A percentile compares a stretch with the other conserved stretches of the same genome.
Conservation (phyloP, 2,113 vertebrate genomes). For the Albula glossodonta region DNA sequence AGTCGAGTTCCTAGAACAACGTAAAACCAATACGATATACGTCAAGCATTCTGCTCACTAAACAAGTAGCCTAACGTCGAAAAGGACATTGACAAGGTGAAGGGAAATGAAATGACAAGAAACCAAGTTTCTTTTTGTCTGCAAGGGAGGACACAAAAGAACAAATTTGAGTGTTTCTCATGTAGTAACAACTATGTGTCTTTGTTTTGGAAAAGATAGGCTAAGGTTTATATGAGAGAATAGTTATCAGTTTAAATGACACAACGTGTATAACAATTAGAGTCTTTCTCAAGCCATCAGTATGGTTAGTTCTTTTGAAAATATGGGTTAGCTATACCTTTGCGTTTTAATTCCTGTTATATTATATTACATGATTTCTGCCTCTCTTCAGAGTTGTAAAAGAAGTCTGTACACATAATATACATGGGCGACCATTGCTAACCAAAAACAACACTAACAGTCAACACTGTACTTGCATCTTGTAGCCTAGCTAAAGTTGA, state of each 20-base stretch:
- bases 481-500: background rate
- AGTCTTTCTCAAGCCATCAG: too few species aligned
- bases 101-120: background rate
- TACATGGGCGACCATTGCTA: background rate
- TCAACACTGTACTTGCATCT: conserved; percentile 14
- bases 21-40: conserved; percentile 27
- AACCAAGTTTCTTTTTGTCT: background rate
- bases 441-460: background rate
- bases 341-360: background rate
- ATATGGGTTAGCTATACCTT: background rate
- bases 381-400: background rate
- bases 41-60: background rate
- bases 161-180: background rate
- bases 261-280: too few species aligned
- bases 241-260: too few species aligned
- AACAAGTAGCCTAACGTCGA: background rate
- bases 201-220: too few species aligned
- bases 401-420: background rate
- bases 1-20: conserved; percentile 44
- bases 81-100: background rate
- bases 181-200: background rate
- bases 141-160: background rate
- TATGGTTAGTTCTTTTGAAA: background rate
- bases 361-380: background rate
- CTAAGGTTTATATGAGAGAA: too few species aligned